phyloP scores from a whole-genome alignment of 2,113 vertebrate species.

The Pelecanoides urinatrix region DNA sequence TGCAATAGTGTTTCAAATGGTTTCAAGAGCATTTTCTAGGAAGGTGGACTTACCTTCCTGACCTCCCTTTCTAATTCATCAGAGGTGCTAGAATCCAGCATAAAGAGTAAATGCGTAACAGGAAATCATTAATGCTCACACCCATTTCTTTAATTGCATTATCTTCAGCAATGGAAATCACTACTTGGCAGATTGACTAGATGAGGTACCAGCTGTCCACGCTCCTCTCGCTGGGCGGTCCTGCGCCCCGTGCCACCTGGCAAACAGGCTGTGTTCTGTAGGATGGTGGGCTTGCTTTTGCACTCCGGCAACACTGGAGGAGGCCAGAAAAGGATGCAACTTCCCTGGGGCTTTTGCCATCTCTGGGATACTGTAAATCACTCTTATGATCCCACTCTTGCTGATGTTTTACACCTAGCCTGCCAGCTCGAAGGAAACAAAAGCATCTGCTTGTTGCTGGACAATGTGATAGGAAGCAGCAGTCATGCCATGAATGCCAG shows the following conservation, averaged over 20 bases:
- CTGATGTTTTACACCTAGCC: neutral
- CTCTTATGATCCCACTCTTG: neutral
- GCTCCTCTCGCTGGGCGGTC: neutral
- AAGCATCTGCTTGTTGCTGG: neutral
- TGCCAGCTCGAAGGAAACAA: slow-evolving; percentile 10
- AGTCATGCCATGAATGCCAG: neutral
- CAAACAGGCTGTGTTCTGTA: neutral
- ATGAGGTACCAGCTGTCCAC: neutral
- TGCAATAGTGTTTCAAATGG: neutral
- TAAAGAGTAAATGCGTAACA: neutral
- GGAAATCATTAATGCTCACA: neutral
- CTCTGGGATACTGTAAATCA: slow-evolving; percentile 1
- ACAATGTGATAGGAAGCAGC: slow-evolving; percentile 36
- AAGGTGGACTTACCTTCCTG: neutral
- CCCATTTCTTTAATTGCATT: neutral
- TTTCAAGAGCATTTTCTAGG: neutral
- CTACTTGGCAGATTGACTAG: neutral
- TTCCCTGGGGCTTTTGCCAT: neutral
- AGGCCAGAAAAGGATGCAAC: neutral
- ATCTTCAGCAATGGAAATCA: neutral
- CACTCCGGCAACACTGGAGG: accelerated
- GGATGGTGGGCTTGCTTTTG: neutral
- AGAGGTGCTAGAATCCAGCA: neutral
- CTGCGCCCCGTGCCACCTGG: neutral
- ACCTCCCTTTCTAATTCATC: neutral